Base-by-base conservation (phyloP, 64 coral and sea anemone genomes). In the Actinia equina region DNA sequence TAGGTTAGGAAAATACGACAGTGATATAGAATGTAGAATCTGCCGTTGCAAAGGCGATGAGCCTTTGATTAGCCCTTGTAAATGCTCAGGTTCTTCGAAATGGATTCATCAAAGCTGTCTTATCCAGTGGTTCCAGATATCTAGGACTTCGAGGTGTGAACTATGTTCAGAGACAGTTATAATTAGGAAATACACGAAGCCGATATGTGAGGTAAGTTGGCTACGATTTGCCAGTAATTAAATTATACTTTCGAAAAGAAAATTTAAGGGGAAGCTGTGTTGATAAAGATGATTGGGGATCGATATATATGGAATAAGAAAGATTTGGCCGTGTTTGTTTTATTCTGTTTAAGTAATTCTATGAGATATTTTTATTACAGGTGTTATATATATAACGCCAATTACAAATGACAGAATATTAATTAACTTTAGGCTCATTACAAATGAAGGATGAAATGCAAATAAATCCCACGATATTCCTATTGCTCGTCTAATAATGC, bases 41-140 rank as follows among this genome's bases (percentile, higher is more conserved):
- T 99, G 97, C 57, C 86, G 88, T 27, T 81, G 77, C 41, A n/a
- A 17, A 3, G 97, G 86, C 51, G 93, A 95, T 12, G 93, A 99
- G 23, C 82, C 63, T 7, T 41, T 99, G 7, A 64, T 99, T 6
- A 99, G 90, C 14, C 97, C 97, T 0, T 99, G 97, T 43, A 92
- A 93, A 59, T 99, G 97, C 59, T 71, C 90, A 20, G 97, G 97
- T 0, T 95, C 97, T 2, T 58, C 97, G 0, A 89, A 90, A 26
- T 99, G 97, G 97, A 91, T 99, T 11, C 97, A 99, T 45, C 85
- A 95, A 56, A 92, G 89, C 15, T 99, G 97, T 26, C 83, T 99
- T 7, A 88, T 99, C 17, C 88, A 86, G 44, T 99, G 97, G 97
- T 90, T 99, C 77, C 91, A 92, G 53, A 49, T 95, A 86, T 93